Percentiles rank a stretch among this genome's conserved stretches.
Evolutionary conservation across 2,888 invertebrate species (phyloP).

Genomic region (Crocallis elinguaria): DNA sequence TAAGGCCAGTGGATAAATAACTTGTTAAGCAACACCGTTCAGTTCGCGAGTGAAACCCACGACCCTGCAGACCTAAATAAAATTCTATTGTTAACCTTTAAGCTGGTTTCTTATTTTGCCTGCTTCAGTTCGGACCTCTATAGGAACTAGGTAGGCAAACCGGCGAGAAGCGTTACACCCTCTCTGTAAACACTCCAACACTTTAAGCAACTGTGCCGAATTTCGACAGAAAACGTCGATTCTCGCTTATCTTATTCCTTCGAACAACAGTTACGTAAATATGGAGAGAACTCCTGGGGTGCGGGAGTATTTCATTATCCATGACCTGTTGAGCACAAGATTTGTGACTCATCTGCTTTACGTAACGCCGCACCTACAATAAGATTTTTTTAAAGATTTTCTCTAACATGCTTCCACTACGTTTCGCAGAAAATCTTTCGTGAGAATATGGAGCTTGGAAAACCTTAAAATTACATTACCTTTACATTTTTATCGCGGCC

Average conservation of each 20-base stretch:
- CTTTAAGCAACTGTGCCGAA: constrained; percentile 68
- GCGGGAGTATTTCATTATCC: constrained; percentile 78
- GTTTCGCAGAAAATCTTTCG: constrained; percentile 18
- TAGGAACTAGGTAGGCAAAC: no score
- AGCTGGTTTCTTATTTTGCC: no score
- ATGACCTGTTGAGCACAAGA: constrained; percentile 80
- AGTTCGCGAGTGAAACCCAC: no score
- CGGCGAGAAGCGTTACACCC: no score
- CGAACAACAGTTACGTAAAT: constrained; percentile 76
- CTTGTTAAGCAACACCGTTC: no score
- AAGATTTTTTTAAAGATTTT: constrained; percentile 47
- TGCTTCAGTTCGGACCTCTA: no score
- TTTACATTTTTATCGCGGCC: constrained; percentile 60
- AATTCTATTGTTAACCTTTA: no score
- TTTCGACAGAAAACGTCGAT: constrained; percentile 64
- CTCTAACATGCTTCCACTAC: neutral
- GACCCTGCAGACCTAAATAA: no score
- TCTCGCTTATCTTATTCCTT: constrained; percentile 69
- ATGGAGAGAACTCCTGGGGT: constrained; percentile 70
- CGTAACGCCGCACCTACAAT: constrained; percentile 52
- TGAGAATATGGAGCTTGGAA: constrained; percentile 14
- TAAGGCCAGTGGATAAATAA: no score
- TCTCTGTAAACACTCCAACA: constrained; percentile 69
- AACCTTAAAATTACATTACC: constrained; percentile 32
- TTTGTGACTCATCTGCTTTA: constrained; percentile 71